A percentile compares a stretch with the other conserved stretches of the same genome.
These are phyloP conservation scores for Cactoblastis cactorum DNA, from an alignment of 2,888 invertebrate genomes.

Conservation along the genomic window DNA sequence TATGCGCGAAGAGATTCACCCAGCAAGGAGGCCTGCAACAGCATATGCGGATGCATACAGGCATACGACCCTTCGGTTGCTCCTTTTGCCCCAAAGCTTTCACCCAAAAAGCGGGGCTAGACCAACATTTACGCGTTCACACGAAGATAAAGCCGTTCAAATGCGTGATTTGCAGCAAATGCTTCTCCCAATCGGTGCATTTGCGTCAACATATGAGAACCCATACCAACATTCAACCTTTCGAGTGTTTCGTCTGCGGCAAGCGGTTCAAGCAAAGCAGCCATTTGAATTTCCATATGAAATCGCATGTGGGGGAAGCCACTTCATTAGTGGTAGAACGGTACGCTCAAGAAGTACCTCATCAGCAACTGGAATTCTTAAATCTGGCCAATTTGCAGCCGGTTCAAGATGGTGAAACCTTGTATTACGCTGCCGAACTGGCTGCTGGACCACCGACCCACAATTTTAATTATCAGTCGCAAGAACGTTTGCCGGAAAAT, in stretches of 20 bases:
- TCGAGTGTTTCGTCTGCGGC: slow-evolving; percentile 61
- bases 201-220: slow-evolving; percentile 73
- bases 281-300: slow-evolving; percentile 70
- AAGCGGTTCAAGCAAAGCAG: slow-evolving; percentile 71
- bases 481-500: slow-evolving; percentile 26
- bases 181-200: slow-evolving; percentile 72
- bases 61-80: slow-evolving; percentile 64
- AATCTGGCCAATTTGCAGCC: slow-evolving; percentile 58
- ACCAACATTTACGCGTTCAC: slow-evolving; percentile 70
- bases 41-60: slow-evolving; percentile 71
- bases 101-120: slow-evolving; percentile 69
- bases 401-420: slow-evolving; percentile 58
- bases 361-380: slow-evolving; percentile 49
- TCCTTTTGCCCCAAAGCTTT: slow-evolving; percentile 67
- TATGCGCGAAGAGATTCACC: slow-evolving; percentile 67
- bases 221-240: slow-evolving; percentile 73
- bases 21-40: slow-evolving; percentile 71
- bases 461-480: slow-evolving; percentile 27
- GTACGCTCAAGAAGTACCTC: slow-evolving; percentile 40
- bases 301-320: slow-evolving; percentile 52
- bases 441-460: slow-evolving; percentile 28
- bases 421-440: slow-evolving; percentile 63
- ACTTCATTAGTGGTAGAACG: slow-evolving; percentile 40
- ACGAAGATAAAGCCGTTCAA: slow-evolving; percentile 71
- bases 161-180: slow-evolving; percentile 67